phyloP scores from a whole-genome alignment of 1,140 invertebrate genomes.

The Trichonephila inaurata region DNA sequence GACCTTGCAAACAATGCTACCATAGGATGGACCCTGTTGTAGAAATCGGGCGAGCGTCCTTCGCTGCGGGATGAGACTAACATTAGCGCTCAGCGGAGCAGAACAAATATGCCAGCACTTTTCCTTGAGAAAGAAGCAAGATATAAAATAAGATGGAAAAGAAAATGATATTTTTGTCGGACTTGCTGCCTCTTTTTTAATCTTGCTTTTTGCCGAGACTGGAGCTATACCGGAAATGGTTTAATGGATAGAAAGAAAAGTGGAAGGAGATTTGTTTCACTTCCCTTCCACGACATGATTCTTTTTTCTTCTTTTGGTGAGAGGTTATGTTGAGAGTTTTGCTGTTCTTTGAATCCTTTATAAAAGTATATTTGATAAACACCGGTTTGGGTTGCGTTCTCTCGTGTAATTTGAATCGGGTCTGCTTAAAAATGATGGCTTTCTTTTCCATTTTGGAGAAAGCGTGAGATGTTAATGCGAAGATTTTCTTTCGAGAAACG shows the following conservation, averaged over 20 bases:
- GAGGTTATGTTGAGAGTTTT: too few species aligned
- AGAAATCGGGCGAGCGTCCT: constrained; percentile 55
- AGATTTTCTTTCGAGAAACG: too few species aligned
- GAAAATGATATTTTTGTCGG: constrained; percentile 53
- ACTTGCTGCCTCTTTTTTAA: constrained; percentile 22
- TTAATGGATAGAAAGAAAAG: constrained; percentile 64
- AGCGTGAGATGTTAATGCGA: too few species aligned
- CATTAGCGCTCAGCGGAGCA: constrained; percentile 68
- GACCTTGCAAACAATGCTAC: constrained; percentile 61
- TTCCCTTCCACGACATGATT: background rate
- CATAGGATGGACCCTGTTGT: background rate
- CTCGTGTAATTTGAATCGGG: too few species aligned
- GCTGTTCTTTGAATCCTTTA: too few species aligned
- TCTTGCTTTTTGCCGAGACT: background rate
- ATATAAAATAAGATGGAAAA: constrained; percentile 33
- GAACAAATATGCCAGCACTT: constrained; percentile 75
- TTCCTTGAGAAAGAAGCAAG: constrained; percentile 64
- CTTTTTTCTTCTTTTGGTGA: background rate
- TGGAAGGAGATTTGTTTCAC: background rate
- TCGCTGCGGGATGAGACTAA: constrained; percentile 52
- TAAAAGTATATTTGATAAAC: too few species aligned
- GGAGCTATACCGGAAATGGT: constrained; percentile 70
- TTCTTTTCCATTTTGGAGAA: too few species aligned
- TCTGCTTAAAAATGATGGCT: too few species aligned
- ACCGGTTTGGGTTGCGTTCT: too few species aligned